These are phyloP conservation scores for Campoplex capitator DNA, from an alignment of 2,888 invertebrate species.

Conservation along the genomic window DNA sequence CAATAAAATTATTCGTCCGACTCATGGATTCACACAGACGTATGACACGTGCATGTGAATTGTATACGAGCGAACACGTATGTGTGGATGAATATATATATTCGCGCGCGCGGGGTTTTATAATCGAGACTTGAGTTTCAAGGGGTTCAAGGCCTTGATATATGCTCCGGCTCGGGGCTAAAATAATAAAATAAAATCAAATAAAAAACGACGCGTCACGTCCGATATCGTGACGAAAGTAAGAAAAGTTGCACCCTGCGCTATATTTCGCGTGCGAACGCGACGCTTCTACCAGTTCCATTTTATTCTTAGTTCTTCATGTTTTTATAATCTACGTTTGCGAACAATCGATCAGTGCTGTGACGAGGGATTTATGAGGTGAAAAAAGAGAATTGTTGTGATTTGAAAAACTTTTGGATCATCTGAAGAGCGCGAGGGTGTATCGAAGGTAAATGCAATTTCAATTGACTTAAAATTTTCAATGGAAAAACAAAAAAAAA, in stretches of 20 bases:
- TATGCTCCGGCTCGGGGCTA: slow-evolving; percentile 8
- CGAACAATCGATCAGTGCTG: slow-evolving; percentile 7
- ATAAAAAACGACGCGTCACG: slow-evolving; percentile 15
- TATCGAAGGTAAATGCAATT: background rate
- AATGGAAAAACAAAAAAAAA: no score
- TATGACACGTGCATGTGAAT: background rate
- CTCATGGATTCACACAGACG: slow-evolving; percentile 26
- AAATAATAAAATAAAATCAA: slow-evolving; percentile 1
- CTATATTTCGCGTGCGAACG: slow-evolving; percentile 4
- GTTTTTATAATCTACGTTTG: background rate
- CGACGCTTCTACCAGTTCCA: background rate
- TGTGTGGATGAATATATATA: background rate
- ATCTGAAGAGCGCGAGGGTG: background rate
- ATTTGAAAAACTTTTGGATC: background rate
- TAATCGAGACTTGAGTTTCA: slow-evolving; percentile 17
- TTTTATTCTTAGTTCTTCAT: background rate
- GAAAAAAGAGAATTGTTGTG: background rate
- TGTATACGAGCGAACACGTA: background rate
- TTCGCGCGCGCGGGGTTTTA: slow-evolving; percentile 35
- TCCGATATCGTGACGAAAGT: background rate
- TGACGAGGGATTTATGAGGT: background rate
- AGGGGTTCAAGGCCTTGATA: slow-evolving; percentile 35
- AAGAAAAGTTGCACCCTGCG: background rate
- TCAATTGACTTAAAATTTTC: background rate
- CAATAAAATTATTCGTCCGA: slow-evolving; percentile 6